phyloP scores from a whole-genome alignment of 2,113 vertebrate species.

The Formicarius rufipectus region DNA sequence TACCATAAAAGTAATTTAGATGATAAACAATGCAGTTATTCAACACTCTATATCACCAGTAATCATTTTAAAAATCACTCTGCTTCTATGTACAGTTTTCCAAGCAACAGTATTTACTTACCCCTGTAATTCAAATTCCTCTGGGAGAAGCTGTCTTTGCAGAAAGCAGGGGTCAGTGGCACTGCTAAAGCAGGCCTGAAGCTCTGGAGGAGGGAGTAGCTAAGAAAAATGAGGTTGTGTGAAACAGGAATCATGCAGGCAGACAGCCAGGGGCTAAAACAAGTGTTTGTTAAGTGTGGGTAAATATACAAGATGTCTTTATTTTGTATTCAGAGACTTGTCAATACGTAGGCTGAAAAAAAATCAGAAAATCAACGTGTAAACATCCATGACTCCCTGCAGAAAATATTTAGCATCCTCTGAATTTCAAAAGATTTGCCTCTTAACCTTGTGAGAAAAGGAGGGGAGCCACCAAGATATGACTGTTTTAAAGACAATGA shows the following conservation, averaged over 20 bases:
- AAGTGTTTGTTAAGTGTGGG: neutral
- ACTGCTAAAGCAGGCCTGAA: neutral
- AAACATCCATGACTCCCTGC: neutral
- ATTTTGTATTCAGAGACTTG: neutral
- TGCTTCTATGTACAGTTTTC: neutral
- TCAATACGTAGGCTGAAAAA: neutral
- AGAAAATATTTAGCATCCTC: neutral
- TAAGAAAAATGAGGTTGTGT: neutral
- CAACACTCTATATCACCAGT: neutral
- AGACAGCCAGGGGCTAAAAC: neutral
- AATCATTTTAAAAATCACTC: constrained; percentile 33
- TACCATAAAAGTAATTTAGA: constrained; percentile 11
- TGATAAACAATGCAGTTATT: constrained; percentile 9
- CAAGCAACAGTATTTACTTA: neutral
- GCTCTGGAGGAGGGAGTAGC: neutral
- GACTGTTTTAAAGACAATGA: neutral
- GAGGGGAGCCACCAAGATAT: neutral
- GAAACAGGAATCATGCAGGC: neutral
- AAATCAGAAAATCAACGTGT: neutral
- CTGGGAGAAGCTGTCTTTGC: neutral
- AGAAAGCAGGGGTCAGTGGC: neutral
- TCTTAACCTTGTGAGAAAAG: neutral
- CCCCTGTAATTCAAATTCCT: neutral
- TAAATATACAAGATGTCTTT: neutral
- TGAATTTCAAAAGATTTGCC: neutral